Evolutionary conservation across 2,888 invertebrate species (phyloP), one percentile per base, ranked within the genome.

Genomic region (Volucella zonaria): DNA sequence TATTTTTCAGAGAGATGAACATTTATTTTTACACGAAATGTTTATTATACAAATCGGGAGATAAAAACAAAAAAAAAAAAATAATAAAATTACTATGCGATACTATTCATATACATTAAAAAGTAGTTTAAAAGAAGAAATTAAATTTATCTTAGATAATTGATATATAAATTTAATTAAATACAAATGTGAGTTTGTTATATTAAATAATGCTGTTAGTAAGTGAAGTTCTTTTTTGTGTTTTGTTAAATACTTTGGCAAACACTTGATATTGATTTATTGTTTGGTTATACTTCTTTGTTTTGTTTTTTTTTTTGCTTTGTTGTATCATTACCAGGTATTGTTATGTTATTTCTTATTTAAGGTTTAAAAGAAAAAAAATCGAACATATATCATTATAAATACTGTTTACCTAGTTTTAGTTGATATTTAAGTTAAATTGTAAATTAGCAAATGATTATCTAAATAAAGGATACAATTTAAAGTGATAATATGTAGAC

Each of bases 11-110:
- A 66, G 64, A 76, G 76, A 71, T 70, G 70, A 76, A 80, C 76
- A 81, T 80, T 85, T 85, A 85, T 85, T 85, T 85, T 85, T 85
- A 85, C 85, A 85, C 85, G 68, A 85, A 85, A 73, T 76, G 77
- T 77, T 85, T 81, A 76, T 59, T 77, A 85, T 73, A 85, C 61
- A 83, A 71, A 43, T 68, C 62, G 75, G 70, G 8, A 75, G 64
- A 74, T 54, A 45, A 68, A 62, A 49, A 18, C n/a, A 18, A 12
- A n/a, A n/a, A 10, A 9, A n/a, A 12, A n/a, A n/a, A n/a, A 3
- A 54, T 11, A 67, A 45, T 31, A 0, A 64, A 73, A 70, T 40
- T 82, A 74, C 74, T 82, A 78, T 64, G 54, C 71, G 67, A 85
- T 61, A 70, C 43, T 56, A 68, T 73, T 85, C 64, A 73, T 73